phyloP scores from a whole-genome alignment of 2,888 invertebrate genomes.

The Phymatocera aterrima region DNA sequence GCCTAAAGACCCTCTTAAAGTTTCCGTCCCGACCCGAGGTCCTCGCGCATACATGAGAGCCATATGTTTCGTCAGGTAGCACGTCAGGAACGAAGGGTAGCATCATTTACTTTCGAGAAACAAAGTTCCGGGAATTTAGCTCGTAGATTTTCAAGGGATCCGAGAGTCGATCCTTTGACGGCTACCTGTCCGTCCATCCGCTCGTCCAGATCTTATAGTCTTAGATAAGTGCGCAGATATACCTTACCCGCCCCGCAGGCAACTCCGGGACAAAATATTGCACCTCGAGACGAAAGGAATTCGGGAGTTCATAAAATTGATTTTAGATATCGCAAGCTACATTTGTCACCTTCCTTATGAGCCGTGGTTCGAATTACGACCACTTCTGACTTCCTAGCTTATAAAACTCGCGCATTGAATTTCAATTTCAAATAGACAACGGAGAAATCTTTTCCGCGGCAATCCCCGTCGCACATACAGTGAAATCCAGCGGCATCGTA shows the following conservation, averaged over 20 bases:
- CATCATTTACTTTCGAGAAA: constrained; percentile 50
- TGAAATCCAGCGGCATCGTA: too few relatives aligned
- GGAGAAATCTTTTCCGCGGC: not conserved
- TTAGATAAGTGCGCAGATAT: constrained; percentile 60
- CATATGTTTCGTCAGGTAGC: constrained; percentile 54
- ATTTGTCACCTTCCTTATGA: constrained; percentile 42
- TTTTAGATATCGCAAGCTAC: constrained; percentile 39
- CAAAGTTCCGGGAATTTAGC: constrained; percentile 46
- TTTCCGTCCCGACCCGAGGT: constrained; percentile 30
- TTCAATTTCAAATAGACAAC: constrained; percentile 24
- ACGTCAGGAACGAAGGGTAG: constrained; percentile 48
- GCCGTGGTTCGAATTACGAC: constrained; percentile 23
- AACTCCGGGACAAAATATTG: constrained; percentile 37
- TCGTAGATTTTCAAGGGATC: constrained; percentile 37
- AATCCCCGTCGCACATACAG: too few relatives aligned
- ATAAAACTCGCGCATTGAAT: constrained; percentile 4
- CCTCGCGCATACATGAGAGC: constrained; percentile 44
- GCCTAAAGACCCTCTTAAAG: constrained; percentile 57
- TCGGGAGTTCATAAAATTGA: constrained; percentile 33
- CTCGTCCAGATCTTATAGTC: constrained; percentile 58
- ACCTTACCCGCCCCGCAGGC: constrained; percentile 46
- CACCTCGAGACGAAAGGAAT: constrained; percentile 22
- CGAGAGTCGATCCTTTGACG: constrained; percentile 43
- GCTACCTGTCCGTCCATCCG: constrained; percentile 49
- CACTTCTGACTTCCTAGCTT: not conserved